Percentiles rank a stretch among this genome's conserved stretches.
Evolutionary conservation across 2,797 vertebrate species (phyloP).

Genomic region (Scomberomorus guttatus): DNA sequence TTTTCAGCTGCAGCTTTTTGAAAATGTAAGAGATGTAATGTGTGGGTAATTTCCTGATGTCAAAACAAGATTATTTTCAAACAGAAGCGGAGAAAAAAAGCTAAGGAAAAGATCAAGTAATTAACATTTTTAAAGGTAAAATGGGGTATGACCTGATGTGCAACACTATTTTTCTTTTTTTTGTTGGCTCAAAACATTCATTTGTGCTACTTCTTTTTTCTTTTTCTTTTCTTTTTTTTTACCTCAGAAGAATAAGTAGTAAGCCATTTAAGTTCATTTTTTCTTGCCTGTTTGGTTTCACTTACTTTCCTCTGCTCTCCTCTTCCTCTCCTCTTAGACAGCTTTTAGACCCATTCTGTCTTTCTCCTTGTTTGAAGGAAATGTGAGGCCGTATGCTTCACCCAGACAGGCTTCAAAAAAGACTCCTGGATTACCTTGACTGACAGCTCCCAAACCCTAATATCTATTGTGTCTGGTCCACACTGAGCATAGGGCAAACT

Average conservation of each 20-base stretch:
- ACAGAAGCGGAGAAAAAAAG: constrained; percentile 48
- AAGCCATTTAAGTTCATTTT: constrained; percentile 40
- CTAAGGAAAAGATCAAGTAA: constrained; percentile 59
- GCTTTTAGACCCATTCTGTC: constrained; percentile 53
- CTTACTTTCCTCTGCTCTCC: constrained; percentile 20
- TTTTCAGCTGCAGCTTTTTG: neutral
- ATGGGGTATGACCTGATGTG: constrained; percentile 5
- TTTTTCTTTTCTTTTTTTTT: constrained; percentile 14
- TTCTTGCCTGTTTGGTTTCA: constrained; percentile 25
- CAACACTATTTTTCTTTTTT: neutral
- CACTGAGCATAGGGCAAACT: constrained; percentile 81
- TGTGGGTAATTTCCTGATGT: constrained; percentile 45
- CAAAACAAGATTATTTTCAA: constrained; percentile 63
- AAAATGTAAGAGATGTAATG: constrained; percentile 35
- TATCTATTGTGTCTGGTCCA: constrained; percentile 87
- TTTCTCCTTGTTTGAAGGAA: constrained; percentile 65
- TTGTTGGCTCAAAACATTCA: constrained; percentile 6
- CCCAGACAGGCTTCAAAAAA: constrained; percentile 77
- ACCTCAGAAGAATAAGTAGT: constrained; percentile 27
- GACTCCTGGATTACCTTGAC: constrained; percentile 82
- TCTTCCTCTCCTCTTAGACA: constrained; percentile 62
- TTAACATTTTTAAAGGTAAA: constrained; percentile 60
- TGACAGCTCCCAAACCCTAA: constrained; percentile 88
- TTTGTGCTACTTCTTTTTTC: neutral
- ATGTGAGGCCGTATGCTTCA: constrained; percentile 62